Evolutionary conservation across 2,888 invertebrate genomes (phyloP), one percentile per base, ranked within the genome.

Genomic region (Oegoconia quadripuncta): DNA sequence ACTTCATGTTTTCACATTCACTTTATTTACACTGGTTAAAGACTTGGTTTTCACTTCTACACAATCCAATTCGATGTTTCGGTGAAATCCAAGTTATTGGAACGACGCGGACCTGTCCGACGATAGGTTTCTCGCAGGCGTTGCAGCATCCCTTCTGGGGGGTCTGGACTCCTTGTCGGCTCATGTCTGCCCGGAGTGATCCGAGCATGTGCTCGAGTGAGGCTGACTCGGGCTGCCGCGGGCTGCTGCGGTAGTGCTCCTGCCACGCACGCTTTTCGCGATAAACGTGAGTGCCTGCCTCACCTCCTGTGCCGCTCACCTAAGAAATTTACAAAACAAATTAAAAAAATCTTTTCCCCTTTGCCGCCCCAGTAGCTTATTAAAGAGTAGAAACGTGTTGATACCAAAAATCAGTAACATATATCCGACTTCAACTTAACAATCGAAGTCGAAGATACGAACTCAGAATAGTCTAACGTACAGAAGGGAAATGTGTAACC

Each of bases 141-240:
- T 92, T 97, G 93, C 99, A 99, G 90, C 98, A 97, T 67, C 99
- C 99, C 89, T 99, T 99, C 78, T 99, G 98, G 63, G 98, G 97
- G 49, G 98, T 98, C 80, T 95, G 97, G 50, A 99, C 97, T 84
- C 99, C 99, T 91, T 99, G 99, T 76, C 97, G 95, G 88, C 95
- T 97, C 97, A 99, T 97, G 90, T 98, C 97, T 75, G 95, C 96
- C 76, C 97, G 97, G 59, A 97, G 90, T 57, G 93, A 95, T 58
- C 97, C 97, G 80, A 97, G 93, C 97, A 97, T 97, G 78, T 93
- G 93, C 84, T 96, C 88, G 41, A 88, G 75, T 42, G 86, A 84
- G 43, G 87, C 88, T 54, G 87, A 77, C 46, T 84, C 86, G 90
- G 88, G 94, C 66, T 86, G 74, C 60, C 82, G 72, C 73, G 82